phyloP scores from a whole-genome alignment of 2,888 invertebrate genomes.

The Ophioninae sp. region DNA sequence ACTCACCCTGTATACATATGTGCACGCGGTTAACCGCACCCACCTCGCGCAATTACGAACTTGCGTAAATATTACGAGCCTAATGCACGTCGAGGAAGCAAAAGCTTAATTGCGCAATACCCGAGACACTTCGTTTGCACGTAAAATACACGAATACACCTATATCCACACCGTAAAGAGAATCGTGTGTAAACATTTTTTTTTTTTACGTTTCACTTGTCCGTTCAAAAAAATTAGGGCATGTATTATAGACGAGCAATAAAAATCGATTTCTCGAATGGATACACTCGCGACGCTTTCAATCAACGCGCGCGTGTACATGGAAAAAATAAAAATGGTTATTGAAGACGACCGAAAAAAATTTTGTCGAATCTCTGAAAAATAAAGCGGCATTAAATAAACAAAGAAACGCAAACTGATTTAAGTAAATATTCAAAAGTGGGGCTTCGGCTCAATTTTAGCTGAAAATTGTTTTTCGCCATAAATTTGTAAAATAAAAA shows the following conservation, averaged over 20 bases:
- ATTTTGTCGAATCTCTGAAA: background rate
- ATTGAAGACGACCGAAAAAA: background rate
- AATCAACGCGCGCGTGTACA: background rate
- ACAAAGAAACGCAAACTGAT: background rate
- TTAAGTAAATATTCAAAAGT: no score
- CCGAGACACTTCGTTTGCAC: slow-evolving; percentile 10
- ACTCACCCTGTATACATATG: background rate
- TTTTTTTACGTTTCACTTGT: background rate
- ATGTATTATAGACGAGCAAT: background rate
- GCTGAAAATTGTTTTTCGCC: no score
- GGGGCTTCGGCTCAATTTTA: no score
- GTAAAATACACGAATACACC: background rate
- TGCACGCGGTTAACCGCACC: slow-evolving; percentile 45
- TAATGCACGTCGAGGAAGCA: slow-evolving; percentile 4
- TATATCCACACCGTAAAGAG: background rate
- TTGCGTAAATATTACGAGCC: slow-evolving; percentile 45
- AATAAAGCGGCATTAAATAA: background rate
- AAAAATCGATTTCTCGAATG: slow-evolving; percentile 3
- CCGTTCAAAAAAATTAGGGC: background rate
- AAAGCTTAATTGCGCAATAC: slow-evolving; percentile 46
- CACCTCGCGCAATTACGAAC: slow-evolving; percentile 50
- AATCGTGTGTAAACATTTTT: background rate
- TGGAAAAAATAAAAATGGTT: background rate
- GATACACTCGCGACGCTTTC: background rate
- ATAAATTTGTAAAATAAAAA: no score